Base-by-base conservation (phyloP, 53 echinoderm and acorn worm genomes). In the Echinometra lucunter region DNA sequence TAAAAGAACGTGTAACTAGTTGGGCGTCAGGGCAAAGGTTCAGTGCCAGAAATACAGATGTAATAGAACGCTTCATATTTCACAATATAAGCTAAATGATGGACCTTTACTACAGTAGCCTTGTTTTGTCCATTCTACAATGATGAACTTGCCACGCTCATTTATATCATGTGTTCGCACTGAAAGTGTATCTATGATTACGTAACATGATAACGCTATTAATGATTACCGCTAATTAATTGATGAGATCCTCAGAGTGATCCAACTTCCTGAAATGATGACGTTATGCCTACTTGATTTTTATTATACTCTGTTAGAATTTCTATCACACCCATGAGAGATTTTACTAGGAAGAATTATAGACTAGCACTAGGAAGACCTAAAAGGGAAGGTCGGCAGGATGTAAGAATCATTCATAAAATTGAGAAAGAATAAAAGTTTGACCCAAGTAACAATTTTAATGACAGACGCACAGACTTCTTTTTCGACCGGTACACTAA, bases 231-330 rank as follows among this genome's bases (percentile, higher is more conserved):
- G 49, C 30, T 85, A 49, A 49, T 85, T 85, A 53, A 53, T 45
- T 45, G 25, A 49, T 13, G 30, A 28, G 49, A n/a, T 85, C 17
- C 8, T 21, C 4, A 85, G 23, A 23, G 12, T 6, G 49, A 19
- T 81, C 81, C 28, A 53, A 49, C 47, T 85, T 85, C 85, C 47
- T 27, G 85, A 49, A 85, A 47, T 27, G 85, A 85, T 78, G 23
- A 42, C 78, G 40, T 5, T 69, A 34, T 81, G 40, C 81, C 81
- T 27, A 7, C n/a, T 30, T 49, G 49, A 37, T 49, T 49, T 49
- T 42, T 42, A 30, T 78, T 19, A 19, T 4, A 35, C 49, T 49
- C 47, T n/a, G 27, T 6, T 0, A 49, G 49, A 45, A 3, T n/a
- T 49, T 81, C 49, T 0, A 85, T 27, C 6, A 2, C 53, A n/a